These are phyloP conservation scores for Trissolcus basalis DNA, from an alignment of 1,140 invertebrate genomes.

Conservation along the genomic window DNA sequence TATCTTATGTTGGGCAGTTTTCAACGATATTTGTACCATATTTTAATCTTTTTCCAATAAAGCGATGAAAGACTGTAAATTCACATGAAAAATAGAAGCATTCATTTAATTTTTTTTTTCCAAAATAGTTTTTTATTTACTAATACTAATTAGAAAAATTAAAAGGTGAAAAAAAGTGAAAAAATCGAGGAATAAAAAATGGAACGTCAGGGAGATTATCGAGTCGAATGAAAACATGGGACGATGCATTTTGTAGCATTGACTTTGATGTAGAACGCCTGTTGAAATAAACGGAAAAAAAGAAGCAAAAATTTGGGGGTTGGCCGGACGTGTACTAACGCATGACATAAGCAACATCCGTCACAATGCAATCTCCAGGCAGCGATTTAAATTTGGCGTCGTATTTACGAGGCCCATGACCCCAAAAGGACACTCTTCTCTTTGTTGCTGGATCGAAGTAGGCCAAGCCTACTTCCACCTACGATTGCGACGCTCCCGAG, in stretches of 20 bases:
- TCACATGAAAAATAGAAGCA: too few species aligned
- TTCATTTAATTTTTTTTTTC: too few species aligned
- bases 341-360: conserved; percentile 61
- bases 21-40: neutral
- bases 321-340: conserved; percentile 43
- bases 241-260: conserved; percentile 3
- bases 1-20: neutral
- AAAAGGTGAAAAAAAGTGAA: too few species aligned
- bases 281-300: conserved; percentile 34
- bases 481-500: conserved; percentile 30
- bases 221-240: neutral
- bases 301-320: conserved; percentile 23
- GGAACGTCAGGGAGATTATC: too few species aligned
- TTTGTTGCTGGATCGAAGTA: conserved; percentile 64
- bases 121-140: too few species aligned
- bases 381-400: conserved; percentile 53
- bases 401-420: conserved; percentile 56
- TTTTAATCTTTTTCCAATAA: neutral
- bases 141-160: too few species aligned
- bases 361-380: conserved; percentile 46
- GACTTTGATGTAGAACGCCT: conserved; percentile 10
- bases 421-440: conserved; percentile 54
- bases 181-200: too few species aligned
- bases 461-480: conserved; percentile 66
- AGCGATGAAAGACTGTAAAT: too few species aligned